A percentile compares a stretch with the other conserved stretches of the same genome.
Evolutionary conservation across 2,888 invertebrate genomes (phyloP).

Genomic region (Perizoma affinitatum): DNA sequence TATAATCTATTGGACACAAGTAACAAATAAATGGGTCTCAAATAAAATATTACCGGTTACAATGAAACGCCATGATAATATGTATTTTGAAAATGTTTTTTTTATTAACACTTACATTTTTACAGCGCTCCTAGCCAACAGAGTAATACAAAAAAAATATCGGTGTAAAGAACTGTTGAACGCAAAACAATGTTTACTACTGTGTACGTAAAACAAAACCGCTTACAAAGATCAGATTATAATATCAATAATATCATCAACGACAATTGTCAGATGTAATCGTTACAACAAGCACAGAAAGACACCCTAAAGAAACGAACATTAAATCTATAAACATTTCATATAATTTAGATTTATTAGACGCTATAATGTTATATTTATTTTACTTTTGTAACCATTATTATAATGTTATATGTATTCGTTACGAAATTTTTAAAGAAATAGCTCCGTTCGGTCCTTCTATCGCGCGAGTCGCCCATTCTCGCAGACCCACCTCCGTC

Average conservation of each 20-base stretch:
- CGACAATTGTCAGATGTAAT: constrained; percentile 75
- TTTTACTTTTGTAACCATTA: constrained; percentile 84
- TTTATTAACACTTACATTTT: constrained; percentile 41
- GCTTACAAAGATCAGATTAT: constrained; percentile 73
- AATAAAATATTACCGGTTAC: constrained; percentile 39
- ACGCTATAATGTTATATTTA: constrained; percentile 84
- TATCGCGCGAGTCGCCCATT: constrained; percentile 27
- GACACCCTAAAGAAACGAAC: constrained; percentile 80
- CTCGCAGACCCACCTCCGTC: constrained; percentile 25
- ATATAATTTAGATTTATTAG: constrained; percentile 84
- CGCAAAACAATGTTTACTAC: constrained; percentile 82
- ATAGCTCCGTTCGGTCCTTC: constrained; percentile 62
- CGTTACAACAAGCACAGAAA: constrained; percentile 76
- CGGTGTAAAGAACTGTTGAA: constrained; percentile 82
- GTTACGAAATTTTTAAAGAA: constrained; percentile 79
- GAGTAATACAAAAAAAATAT: constrained; percentile 84
- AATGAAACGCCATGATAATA: constrained; percentile 71
- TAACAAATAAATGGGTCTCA: constrained; percentile 30
- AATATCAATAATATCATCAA: constrained; percentile 64
- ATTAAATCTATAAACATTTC: constrained; percentile 84
- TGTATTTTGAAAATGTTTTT: constrained; percentile 48
- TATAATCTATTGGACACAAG: constrained; percentile 31
- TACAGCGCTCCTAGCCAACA: constrained; percentile 85
- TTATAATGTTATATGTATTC: constrained; percentile 84
- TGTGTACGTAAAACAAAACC: constrained; percentile 78